Base-by-base conservation (phyloP, 2,888 invertebrate genomes). In the Cyclophora punctaria region DNA sequence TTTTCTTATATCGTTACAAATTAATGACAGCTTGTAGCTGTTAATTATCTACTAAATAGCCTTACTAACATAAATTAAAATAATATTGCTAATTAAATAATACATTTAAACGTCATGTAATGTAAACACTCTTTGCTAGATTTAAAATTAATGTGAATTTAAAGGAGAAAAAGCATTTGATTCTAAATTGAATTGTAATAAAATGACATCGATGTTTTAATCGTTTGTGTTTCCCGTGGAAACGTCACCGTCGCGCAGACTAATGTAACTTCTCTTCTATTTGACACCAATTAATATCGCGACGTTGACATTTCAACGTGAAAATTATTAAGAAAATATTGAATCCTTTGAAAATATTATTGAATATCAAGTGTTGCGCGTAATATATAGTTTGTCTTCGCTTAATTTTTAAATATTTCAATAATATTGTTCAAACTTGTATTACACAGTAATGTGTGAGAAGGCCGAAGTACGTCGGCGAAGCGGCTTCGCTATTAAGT, bases 181-280 rank as follows among this genome's bases (percentile, higher is more conserved):
- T 87, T 88, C 87, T 88, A 87, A 88, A 87, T 82, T 83, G 80
- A 78, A 80, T 72, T 77, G 73, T 83, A 85, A 81, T 83, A 80
- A 84, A 86, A 86, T 84, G 83, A 82, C 80, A 83, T 80, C 77
- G 48, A 69, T 76, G 79, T 73, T 73, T 69, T 62, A 64, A 73
- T 80, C 72, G 66, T 57, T 67, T 34, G 7, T 44, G 20, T 44
- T 34, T 20, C 37, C 1, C 5, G 37, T 44, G 4, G 20, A 44
- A 44, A 44, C 33, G 34, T 44, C 34, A 44, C 20, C n/a, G 44
- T 37, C 37, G 5, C 37, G 37, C 2, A 5, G 20, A 37, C 37
- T 37, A 5, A 37, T 5, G 37, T 37, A 20, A 20, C 37, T 5
- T 37, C 37, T 5, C 5, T 37, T 4, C 4, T 5, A 37, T 37